These are phyloP conservation scores for Xenopus laevis DNA, from an alignment of 2,113 vertebrate genomes.

Conservation along the genomic window DNA sequence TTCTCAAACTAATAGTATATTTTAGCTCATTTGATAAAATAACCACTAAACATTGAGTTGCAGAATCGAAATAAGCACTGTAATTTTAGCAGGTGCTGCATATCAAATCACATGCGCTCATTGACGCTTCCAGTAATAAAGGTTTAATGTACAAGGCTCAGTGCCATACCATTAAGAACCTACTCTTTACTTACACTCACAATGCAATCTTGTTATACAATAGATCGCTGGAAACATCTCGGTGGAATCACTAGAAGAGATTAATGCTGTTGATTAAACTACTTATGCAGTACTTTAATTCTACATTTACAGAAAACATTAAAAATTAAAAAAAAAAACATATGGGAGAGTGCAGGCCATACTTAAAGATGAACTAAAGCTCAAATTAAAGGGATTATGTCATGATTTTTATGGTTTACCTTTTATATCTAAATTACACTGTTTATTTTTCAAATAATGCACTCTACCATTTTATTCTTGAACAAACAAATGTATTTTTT, in stretches of 20 bases:
- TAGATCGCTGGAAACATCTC: slow-evolving; percentile 5
- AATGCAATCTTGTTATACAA: slow-evolving; percentile 9
- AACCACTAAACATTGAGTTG: slow-evolving; percentile 22
- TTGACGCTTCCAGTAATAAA: slow-evolving; percentile 31
- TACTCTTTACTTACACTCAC: slow-evolving; percentile 39
- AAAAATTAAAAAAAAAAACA: no score
- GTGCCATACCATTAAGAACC: slow-evolving; percentile 23
- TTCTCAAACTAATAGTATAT: slow-evolving; percentile 23
- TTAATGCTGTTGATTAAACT: not conserved
- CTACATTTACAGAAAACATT: no score
- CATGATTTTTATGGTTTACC: no score
- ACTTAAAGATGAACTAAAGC: no score
- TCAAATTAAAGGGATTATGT: no score
- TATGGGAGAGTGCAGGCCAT: no score
- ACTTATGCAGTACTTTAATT: not conserved
- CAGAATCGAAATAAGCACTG: slow-evolving; percentile 11
- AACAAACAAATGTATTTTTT: no score
- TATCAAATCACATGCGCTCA: slow-evolving; percentile 18
- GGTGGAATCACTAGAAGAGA: not conserved
- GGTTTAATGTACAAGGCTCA: slow-evolving; percentile 13
- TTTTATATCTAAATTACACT: no score
- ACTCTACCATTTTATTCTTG: no score
- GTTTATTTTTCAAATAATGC: no score
- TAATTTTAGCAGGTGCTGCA: slow-evolving; percentile 32
- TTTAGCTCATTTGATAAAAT: slow-evolving; percentile 25